Evolutionary conservation across 2,113 vertebrate species (phyloP), one percentile per base, ranked within the genome.

Genomic region (Anas platyrhynchos): DNA sequence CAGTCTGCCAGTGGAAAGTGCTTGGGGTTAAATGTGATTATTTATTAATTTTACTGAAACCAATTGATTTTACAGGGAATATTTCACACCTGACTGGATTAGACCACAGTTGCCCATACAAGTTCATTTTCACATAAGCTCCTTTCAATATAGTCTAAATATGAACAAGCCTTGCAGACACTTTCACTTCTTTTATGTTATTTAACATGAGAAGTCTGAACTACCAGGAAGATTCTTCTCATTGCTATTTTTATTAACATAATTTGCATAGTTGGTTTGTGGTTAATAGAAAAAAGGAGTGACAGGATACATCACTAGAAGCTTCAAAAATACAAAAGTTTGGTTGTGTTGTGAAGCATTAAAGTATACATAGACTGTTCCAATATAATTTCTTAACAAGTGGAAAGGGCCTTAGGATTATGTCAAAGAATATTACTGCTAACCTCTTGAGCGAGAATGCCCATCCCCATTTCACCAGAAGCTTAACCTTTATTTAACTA

Each of bases 401-500:
- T 56, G 17, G 31, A 86, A 68, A 83, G 14, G 2, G n/a, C 58
- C 4, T 88, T 89, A 46, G 29, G 38, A 74, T 79, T 72, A 72
- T 12, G 11, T 15, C 25, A 78, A 92, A 52, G 46, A 83, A 61
- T 66, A 93, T 73, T 72, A 77, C 46, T 59, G 22, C 22, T 83
- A 38, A 63, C 3, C 25, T 85, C 20, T 50, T 63, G 65, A 71
- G 41, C 63, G n/a, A 86, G 44, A 92, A 75, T 75, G 68, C 13
- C 68, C 69, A 52, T 76, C 92, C 32, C 34, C 41, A 56, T 80
- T 91, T 86, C 80, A 92, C 32, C 29, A 91, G 46, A 44, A 92
- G 34, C 27, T 46, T 90, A 91, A 88, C 41, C 44, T 93, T 84
- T 86, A 84, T 73, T 80, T 97, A 95, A 83, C 44, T 61, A 88